Evolutionary conservation across 2,113 vertebrate species (phyloP).

Genomic region (Promerops cafer): DNA sequence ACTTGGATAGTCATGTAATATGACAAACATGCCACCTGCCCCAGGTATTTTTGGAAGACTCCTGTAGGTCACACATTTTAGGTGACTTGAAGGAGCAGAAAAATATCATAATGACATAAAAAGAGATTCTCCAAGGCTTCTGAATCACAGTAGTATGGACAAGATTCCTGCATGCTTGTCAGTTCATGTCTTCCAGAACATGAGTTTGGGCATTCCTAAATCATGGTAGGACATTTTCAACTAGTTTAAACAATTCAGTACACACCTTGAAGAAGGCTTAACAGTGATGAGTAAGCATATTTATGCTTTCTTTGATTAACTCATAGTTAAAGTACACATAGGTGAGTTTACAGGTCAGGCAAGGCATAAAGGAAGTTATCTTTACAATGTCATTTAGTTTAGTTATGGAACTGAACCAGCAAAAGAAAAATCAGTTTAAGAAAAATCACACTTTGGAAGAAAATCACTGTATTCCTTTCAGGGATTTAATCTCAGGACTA

Average conservation of each 20-base stretch:
- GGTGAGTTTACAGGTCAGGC: neutral
- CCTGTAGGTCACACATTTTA: neutral
- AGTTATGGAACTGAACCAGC: neutral
- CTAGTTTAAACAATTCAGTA: neutral
- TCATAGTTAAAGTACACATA: neutral
- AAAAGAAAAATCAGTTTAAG: neutral
- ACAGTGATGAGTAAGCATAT: neutral
- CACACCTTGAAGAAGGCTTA: neutral
- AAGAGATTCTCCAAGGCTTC: neutral
- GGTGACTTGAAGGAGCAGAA: neutral
- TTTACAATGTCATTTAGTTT: neutral
- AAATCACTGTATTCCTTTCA: neutral
- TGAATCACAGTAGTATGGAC: neutral
- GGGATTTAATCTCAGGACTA: neutral
- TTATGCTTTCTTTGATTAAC: neutral
- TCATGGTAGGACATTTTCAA: neutral
- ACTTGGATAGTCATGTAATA: neutral
- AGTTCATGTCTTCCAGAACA: neutral
- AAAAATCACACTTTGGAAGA: neutral
- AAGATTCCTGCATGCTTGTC: neutral
- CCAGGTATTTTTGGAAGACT: neutral
- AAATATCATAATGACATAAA: neutral
- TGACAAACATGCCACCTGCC: neutral
- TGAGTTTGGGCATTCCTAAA: neutral
- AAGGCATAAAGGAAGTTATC: neutral